Evolutionary conservation across 2,888 invertebrate species (phyloP).

Genomic region (Microdon myrmicae): DNA sequence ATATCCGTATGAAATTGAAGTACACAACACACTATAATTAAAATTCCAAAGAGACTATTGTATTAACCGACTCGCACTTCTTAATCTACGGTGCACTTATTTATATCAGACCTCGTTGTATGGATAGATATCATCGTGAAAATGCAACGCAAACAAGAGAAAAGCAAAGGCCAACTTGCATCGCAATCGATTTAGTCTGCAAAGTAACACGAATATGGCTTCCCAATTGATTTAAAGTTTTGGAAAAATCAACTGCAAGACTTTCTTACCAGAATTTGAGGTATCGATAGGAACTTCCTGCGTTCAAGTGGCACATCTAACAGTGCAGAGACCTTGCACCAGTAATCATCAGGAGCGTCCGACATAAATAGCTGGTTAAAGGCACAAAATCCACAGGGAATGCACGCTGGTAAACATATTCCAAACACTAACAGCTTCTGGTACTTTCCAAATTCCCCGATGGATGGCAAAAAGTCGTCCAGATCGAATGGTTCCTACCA

Average conservation of each 20-base stretch:
- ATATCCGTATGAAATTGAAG: too few species aligned
- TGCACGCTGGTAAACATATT: constrained; percentile 87
- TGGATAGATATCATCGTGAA: too few species aligned
- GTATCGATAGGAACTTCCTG: constrained; percentile 75
- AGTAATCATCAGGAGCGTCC: constrained; percentile 85
- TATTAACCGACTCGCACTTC: too few species aligned
- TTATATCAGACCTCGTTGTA: too few species aligned
- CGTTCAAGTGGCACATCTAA: constrained; percentile 69
- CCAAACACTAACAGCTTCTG: constrained; percentile 87
- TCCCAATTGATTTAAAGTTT: constrained; percentile 22
- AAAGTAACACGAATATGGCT: constrained; percentile 29
- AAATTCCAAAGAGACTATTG: too few species aligned
- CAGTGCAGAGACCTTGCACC: constrained; percentile 82
- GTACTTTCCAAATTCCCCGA: constrained; percentile 90
- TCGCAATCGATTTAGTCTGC: constrained; percentile 33
- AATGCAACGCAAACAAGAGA: too few species aligned
- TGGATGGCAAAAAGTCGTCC: constrained; percentile 84
- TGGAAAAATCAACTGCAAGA: background rate
- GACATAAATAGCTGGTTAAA: constrained; percentile 95
- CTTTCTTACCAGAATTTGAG: constrained; percentile 68
- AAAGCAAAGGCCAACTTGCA: too few species aligned
- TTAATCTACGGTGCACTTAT: too few species aligned
- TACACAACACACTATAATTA: too few species aligned
- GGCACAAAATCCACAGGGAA: constrained; percentile 91
- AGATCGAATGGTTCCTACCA: constrained; percentile 73